Conservation (phyloP, 1,140 invertebrate species). For the Drosophila murphyi region DNA sequence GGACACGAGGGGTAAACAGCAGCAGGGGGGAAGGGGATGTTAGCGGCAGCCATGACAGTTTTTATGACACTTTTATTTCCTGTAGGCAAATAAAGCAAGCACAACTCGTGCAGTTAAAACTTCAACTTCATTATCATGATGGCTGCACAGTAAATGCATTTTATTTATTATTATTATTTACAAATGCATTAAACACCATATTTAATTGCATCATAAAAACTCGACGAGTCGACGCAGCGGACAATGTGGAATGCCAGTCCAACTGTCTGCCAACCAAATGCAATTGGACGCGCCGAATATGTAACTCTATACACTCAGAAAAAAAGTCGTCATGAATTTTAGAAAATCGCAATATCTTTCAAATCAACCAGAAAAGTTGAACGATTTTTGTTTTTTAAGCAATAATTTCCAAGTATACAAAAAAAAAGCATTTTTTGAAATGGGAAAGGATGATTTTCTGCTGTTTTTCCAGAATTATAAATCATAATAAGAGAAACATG, state of each 20-base stretch:
- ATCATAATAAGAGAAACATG: no score
- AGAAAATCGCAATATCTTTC: no score
- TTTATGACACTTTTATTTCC: slow-evolving; percentile 79
- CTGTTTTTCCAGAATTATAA: no score
- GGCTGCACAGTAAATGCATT: slow-evolving; percentile 73
- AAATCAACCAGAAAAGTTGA: no score
- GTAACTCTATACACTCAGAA: no score
- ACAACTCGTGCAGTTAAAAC: slow-evolving; percentile 55
- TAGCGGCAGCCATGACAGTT: slow-evolving; percentile 54
- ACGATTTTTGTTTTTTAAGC: no score
- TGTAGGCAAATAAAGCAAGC: slow-evolving; percentile 67
- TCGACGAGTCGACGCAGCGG: slow-evolving; percentile 21
- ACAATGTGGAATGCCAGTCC: slow-evolving; percentile 26
- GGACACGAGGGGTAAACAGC: background rate
- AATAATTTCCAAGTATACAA: no score
- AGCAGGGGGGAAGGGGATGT: background rate
- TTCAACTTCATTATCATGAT: slow-evolving; percentile 75
- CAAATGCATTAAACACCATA: slow-evolving; percentile 81
- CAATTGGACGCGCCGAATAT: slow-evolving; percentile 7
- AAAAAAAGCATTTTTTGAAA: no score
- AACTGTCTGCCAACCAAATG: slow-evolving; percentile 43
- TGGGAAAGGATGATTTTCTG: no score
- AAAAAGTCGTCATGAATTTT: no score
- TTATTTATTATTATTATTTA: slow-evolving; percentile 76
- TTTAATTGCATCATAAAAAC: slow-evolving; percentile 73